Conservation (phyloP, 2,113 vertebrate species). For the Axis porcinus region DNA sequence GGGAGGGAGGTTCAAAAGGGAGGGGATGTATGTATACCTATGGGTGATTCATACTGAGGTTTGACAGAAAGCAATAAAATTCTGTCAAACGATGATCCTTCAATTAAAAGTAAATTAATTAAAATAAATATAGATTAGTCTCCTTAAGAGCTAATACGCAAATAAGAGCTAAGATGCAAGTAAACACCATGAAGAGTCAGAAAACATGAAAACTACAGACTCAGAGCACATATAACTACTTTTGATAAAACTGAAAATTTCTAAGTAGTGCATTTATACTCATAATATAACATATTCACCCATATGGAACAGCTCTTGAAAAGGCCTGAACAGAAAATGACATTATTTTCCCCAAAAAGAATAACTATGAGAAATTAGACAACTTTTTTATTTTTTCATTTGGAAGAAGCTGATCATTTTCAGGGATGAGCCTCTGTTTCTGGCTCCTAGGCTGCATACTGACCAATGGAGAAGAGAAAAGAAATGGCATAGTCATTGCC, state of each 20-base stretch:
- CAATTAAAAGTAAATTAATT: neutral
- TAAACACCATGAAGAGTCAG: neutral
- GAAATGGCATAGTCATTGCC: neutral
- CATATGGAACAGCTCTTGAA: neutral
- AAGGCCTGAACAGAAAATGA: neutral
- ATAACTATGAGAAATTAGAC: neutral
- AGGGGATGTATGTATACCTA: neutral
- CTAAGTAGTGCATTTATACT: neutral
- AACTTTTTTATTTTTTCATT: neutral
- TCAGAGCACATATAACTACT: neutral
- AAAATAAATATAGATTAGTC: neutral
- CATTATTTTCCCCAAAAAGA: conserved; percentile 19
- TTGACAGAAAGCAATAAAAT: neutral
- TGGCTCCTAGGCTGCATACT: neutral
- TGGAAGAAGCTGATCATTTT: neutral
- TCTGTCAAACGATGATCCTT: neutral
- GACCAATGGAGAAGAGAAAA: neutral
- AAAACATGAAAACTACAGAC: neutral
- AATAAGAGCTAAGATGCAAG: neutral
- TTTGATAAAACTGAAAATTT: neutral
- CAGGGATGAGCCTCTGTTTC: neutral
- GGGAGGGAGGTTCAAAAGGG: neutral
- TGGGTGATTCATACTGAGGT: neutral
- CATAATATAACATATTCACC: neutral
- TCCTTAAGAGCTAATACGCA: neutral